Conservation (phyloP, 2,113 vertebrate genomes). For the Proteles cristata region DNA sequence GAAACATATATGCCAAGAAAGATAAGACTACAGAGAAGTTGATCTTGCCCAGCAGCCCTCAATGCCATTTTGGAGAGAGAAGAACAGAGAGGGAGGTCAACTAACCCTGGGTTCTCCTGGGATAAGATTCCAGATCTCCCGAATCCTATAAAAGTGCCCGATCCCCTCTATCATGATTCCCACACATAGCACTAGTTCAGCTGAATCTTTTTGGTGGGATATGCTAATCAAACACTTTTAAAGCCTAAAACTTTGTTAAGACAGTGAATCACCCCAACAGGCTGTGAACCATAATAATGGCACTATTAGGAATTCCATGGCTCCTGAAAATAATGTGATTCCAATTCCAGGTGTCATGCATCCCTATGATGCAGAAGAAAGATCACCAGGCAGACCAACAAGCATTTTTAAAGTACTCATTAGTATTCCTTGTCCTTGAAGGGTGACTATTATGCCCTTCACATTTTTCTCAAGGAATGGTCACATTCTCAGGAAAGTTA, state of each 20-base stretch:
- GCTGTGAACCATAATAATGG: not conserved
- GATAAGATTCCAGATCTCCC: not conserved
- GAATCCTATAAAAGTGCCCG: not conserved
- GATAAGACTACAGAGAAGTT: not conserved
- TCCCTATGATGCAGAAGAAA: not conserved
- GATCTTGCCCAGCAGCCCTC: not conserved
- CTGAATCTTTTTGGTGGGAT: not conserved
- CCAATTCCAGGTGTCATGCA: not conserved
- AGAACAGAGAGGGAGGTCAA: not conserved
- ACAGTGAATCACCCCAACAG: not conserved
- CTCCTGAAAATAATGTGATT: not conserved
- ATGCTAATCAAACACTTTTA: not conserved
- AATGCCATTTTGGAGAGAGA: not conserved
- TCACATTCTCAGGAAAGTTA: conserved; percentile 68
- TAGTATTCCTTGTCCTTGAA: conserved; percentile 69
- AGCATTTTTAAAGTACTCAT: not conserved
- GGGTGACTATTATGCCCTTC: conserved; percentile 59
- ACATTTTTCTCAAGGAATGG: conserved; percentile 69
- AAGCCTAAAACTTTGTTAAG: not conserved
- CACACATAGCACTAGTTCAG: not conserved
- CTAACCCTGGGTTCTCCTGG: not conserved
- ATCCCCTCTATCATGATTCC: not conserved
- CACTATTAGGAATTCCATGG: not conserved
- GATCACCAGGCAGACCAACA: not conserved
- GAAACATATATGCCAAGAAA: not conserved